A percentile compares a stretch with the other conserved stretches of the same genome.
phyloP scores from a whole-genome alignment of 1,140 invertebrate genomes.

The Macrobrachium nipponense region DNA sequence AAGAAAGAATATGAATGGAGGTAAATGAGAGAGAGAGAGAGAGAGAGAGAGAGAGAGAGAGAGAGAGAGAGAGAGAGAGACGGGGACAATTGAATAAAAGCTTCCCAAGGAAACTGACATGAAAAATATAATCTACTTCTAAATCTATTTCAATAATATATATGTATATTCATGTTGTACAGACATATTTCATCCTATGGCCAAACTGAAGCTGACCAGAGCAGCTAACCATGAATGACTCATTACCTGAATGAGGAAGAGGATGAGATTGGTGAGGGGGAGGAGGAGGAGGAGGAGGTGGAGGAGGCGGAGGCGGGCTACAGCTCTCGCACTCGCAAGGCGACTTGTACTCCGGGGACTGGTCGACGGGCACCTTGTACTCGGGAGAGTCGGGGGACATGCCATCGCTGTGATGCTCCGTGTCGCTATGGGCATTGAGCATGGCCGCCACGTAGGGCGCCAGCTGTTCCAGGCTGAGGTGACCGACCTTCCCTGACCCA shows the following conservation, averaged over 20 bases:
- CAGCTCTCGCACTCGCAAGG: conserved; percentile 22
- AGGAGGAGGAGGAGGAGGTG: neutral
- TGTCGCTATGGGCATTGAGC: too few relatives aligned
- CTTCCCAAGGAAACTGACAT: neutral
- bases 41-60: conserved; percentile 28
- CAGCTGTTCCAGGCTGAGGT: too few relatives aligned
- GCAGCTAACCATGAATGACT: too few relatives aligned
- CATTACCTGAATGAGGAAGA: neutral
- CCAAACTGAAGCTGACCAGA: too few relatives aligned
- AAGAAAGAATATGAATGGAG: neutral
- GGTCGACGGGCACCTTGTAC: conserved; percentile 52
- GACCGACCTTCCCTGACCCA: too few relatives aligned
- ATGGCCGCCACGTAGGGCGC: too few relatives aligned
- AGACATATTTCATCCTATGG: too few relatives aligned
- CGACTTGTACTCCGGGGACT: conserved; percentile 47
- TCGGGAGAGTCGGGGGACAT: conserved; percentile 41
- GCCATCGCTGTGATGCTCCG: neutral
- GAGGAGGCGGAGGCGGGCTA: conserved; percentile 1
- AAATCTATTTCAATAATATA: neutral
- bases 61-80: conserved; percentile 19
- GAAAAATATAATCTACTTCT: neutral
- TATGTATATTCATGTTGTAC: too few relatives aligned
- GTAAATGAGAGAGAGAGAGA: conserved; percentile 21
- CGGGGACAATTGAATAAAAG: neutral
- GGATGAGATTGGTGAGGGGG: neutral